Percentiles rank a stretch among this genome's conserved stretches.
Conservation (phyloP, 2,797 vertebrate genomes). For the Cichlasoma orientale region DNA sequence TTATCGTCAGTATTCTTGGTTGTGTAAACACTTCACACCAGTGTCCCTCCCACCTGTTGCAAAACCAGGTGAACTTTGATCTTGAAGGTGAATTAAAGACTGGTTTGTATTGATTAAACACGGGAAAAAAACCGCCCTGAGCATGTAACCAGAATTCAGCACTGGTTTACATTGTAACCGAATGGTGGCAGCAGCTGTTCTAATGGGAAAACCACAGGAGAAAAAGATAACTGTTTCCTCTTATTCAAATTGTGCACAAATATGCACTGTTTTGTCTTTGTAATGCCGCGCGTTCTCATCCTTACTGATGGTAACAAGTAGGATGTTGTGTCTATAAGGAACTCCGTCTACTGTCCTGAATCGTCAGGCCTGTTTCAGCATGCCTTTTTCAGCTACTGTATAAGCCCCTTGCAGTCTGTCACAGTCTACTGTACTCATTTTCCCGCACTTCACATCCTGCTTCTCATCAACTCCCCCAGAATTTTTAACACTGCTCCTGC, state of each 20-base stretch:
- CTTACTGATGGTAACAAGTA: not conserved
- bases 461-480: conserved; percentile 44
- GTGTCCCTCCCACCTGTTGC: conserved; percentile 30
- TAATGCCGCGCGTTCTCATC: not conserved
- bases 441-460: conserved; percentile 57
- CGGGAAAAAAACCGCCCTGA: not conserved
- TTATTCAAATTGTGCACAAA: not conserved
- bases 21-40: conserved; percentile 6
- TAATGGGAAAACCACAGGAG: not conserved
- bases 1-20: conserved; percentile 10
- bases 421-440: conserved; percentile 12
- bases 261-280: not conserved
- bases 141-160: not conserved
- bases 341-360: not conserved
- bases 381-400: conserved; percentile 3
- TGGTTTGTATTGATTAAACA: conserved; percentile 2
- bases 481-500: conserved; percentile 15
- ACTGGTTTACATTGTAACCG: not conserved
- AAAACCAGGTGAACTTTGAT: conserved; percentile 50
- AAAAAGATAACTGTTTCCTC: conserved; percentile 35
- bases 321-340: conserved; percentile 40
- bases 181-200: not conserved
- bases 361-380: conserved; percentile 21
- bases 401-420: not conserved
- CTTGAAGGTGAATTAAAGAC: not conserved